Conservation (phyloP, 1,140 invertebrate species). For the Trichoplusia ni region DNA sequence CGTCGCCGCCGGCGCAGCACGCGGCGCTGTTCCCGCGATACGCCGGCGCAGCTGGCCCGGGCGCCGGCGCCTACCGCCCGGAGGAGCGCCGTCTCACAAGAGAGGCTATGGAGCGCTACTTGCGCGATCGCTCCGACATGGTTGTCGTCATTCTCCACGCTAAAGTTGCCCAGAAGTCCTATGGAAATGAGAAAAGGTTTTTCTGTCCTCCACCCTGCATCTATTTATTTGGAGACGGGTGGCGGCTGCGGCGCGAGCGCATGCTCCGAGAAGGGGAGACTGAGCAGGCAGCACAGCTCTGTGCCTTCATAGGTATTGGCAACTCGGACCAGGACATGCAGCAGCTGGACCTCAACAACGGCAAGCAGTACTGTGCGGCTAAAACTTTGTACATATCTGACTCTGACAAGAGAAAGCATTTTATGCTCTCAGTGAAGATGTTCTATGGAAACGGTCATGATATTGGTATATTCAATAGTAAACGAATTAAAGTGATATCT, state of each 20-base stretch:
- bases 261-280: constrained; percentile 94
- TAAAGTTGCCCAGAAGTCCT: constrained; percentile 99
- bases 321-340: constrained; percentile 99
- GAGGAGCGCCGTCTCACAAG: constrained; percentile 94
- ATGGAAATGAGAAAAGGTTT: constrained; percentile 99
- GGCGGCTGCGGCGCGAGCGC: constrained; percentile 95
- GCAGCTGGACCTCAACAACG: constrained; percentile 97
- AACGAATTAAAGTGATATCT: constrained; percentile 99
- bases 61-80: constrained; percentile 85
- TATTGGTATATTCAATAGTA: constrained; percentile 99
- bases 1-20: constrained; percentile 75
- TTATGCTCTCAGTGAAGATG: constrained; percentile 99
- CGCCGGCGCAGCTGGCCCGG: constrained; percentile 76
- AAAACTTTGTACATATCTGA: constrained; percentile 99
- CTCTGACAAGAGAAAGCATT: constrained; percentile 99
- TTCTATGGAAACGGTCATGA: constrained; percentile 99
- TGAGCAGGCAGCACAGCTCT: constrained; percentile 95
- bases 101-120: constrained; percentile 97
- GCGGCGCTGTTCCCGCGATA: constrained; percentile 78
- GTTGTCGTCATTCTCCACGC: constrained; percentile 98
- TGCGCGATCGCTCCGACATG: constrained; percentile 97
- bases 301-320: constrained; percentile 99
- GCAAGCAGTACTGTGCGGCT: constrained; percentile 98
- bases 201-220: constrained; percentile 99
- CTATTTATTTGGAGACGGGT: constrained; percentile 98